Evolutionary conservation across 2,113 vertebrate genomes (phyloP), one percentile per base, ranked within the genome.

Genomic region (Pipra filicauda): DNA sequence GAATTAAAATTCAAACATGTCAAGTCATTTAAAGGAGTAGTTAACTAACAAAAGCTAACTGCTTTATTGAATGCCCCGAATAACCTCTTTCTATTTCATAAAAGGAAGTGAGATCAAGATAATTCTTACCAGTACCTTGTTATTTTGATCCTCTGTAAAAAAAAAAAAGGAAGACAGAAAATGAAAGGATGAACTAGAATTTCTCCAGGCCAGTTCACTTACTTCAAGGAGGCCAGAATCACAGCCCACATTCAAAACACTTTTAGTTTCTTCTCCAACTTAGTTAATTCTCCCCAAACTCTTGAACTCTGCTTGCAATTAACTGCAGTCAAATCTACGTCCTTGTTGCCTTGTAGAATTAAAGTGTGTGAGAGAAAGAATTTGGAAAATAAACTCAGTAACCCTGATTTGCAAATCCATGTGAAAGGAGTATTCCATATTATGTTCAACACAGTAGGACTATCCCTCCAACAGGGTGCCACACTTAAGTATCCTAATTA

Each of bases 21-120:
- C 66, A 95, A 91, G n/a, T 15, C 91, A 75, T 43, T 97, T 95
- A 91, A 93, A 96, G 95, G 31, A 59, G 74, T 39, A 95, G 91
- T 66, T 88, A 89, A 85, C 59, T 91, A 89, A 89, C 21, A 97
- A 96, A 93, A 90, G 5, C 15, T 23, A 90, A 71, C 11, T 54
- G 12, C 35, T 93, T 81, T 85, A 57, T 71, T 55, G n/a, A 69
- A 70, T 90, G 18, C 5, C 28, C 7, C 49, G 1, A 51, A 69
- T 62, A 65, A 22, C 20, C 11, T 73, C 12, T 88, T 85, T 81
- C 72, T 61, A 51, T 70, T 37, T 66, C 31, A 72, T 31, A 59
- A 88, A 88, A 83, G 11, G 30, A 88, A 75, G 33, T 39, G 28
- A 82, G n/a, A 74, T 30, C 7, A 75, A 59, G 52, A 35, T 52